A percentile compares a stretch with the other conserved stretches of the same genome.
phyloP scores from a whole-genome alignment of 2,113 vertebrate species.

The Albula glossodonta region DNA sequence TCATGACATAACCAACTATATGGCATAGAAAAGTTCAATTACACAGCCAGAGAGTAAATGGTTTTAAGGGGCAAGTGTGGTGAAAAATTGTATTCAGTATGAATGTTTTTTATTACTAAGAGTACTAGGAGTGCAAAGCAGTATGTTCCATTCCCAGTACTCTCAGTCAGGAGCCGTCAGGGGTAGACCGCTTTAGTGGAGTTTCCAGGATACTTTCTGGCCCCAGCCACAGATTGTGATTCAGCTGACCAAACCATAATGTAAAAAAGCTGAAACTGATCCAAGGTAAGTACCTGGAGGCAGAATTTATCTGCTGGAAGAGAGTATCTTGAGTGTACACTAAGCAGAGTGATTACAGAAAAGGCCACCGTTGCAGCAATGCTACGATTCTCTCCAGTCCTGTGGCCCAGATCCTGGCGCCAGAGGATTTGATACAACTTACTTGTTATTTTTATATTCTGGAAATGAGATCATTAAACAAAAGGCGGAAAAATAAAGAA shows the following conservation, averaged over 20 bases:
- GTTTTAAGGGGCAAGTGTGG: too few species aligned
- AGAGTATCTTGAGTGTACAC: background rate
- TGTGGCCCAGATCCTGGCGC: constrained; percentile 23
- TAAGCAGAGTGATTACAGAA: background rate
- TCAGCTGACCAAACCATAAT: background rate
- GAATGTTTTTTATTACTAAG: background rate
- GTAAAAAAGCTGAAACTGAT: background rate
- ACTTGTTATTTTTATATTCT: constrained; percentile 14
- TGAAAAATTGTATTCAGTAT: background rate
- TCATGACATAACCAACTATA: too few species aligned
- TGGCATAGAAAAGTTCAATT: too few species aligned
- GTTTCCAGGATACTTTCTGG: background rate
- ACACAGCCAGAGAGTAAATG: too few species aligned
- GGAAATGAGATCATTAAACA: constrained; percentile 34
- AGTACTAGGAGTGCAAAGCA: background rate
- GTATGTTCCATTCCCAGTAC: background rate
- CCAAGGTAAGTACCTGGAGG: background rate
- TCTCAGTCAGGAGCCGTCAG: background rate
- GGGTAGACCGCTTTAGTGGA: background rate
- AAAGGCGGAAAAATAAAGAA: constrained; percentile 38
- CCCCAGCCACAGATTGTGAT: background rate
- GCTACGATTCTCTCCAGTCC: background rate
- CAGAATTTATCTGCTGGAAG: background rate
- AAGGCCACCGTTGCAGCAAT: background rate
- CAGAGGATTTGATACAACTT: constrained; percentile 35